A percentile compares a stretch with the other conserved stretches of the same genome.
Conservation (phyloP, 2,797 vertebrate species). For the Enoplosus armatus region DNA sequence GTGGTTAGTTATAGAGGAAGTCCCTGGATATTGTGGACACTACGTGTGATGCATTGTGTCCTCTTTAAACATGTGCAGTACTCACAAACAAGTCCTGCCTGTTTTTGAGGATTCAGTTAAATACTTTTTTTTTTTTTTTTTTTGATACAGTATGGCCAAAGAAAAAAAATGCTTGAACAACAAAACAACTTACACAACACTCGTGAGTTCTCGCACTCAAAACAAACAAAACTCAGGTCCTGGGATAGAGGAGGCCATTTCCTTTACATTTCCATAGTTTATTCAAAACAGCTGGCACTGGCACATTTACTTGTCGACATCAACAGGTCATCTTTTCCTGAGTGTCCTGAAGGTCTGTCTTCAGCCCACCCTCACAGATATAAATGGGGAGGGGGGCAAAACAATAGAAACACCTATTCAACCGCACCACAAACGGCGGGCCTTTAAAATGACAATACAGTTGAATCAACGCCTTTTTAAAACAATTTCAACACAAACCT, state of each 20-base stretch:
- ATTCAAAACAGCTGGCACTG: conserved; percentile 8
- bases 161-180: not conserved
- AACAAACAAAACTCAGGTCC: not conserved
- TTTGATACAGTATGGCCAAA: not conserved
- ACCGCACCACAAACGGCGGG: not conserved
- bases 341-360: not conserved
- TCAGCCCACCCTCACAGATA: not conserved
- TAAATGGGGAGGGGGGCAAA: not conserved
- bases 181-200: not conserved
- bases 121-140: not conserved
- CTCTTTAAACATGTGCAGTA: not conserved
- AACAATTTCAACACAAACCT: not conserved
- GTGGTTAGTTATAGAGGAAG: conserved; percentile 14
- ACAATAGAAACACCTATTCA: not conserved
- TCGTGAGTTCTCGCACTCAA: not conserved
- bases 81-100: not conserved
- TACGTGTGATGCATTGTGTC: not conserved
- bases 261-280: not conserved
- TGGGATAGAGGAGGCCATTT: not conserved
- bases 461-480: not conserved
- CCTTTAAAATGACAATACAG: not conserved
- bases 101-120: not conserved
- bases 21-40: not conserved
- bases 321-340: not conserved
- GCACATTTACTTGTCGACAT: not conserved